Conservation (phyloP, 2,888 invertebrate genomes). For the Scaeva pyrastri region DNA sequence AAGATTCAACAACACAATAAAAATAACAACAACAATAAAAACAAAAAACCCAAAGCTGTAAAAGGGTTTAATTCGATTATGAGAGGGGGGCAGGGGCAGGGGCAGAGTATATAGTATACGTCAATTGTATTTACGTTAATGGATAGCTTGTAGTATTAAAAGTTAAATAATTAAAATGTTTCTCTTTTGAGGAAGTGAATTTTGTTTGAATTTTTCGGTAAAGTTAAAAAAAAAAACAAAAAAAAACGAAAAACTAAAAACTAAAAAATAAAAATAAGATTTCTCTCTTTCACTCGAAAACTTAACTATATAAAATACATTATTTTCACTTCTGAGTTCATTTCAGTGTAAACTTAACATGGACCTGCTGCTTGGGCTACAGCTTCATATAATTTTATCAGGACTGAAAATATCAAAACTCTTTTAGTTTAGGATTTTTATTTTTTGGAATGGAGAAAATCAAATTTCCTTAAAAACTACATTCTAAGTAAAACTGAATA, state of each 20-base stretch:
- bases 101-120: no score
- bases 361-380: neutral
- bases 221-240: no score
- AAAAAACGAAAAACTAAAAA: no score
- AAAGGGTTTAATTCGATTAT: constrained; percentile 1
- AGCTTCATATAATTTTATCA: neutral
- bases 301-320: constrained; percentile 13
- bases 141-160: constrained; percentile 35
- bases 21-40: neutral
- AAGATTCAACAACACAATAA: neutral
- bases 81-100: no score
- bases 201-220: constrained; percentile 15
- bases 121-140: constrained; percentile 32
- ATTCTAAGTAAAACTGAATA: constrained; percentile 31
- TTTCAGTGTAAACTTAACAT: constrained; percentile 32
- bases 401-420: constrained; percentile 43
- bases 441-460: constrained; percentile 35
- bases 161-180: constrained; percentile 62
- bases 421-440: constrained; percentile 13
- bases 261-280: constrained; percentile 35
- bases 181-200: constrained; percentile 12
- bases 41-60: neutral
- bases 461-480: constrained; percentile 54
- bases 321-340: constrained; percentile 41
- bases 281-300: neutral